These are phyloP conservation scores for Conistra vaccinii DNA, from an alignment of 2,888 invertebrate genomes.

Conservation along the genomic window DNA sequence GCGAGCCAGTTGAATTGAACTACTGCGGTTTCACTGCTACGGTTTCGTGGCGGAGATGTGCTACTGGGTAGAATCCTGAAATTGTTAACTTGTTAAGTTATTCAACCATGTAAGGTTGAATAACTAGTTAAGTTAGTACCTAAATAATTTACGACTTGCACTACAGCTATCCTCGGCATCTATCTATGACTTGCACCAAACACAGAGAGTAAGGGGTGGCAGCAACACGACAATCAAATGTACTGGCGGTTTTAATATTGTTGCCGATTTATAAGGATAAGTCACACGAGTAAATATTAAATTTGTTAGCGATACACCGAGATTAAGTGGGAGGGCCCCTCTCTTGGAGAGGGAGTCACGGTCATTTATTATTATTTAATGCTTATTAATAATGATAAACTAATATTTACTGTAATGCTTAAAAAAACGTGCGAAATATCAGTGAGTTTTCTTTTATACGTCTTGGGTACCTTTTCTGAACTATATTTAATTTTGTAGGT, in stretches of 20 bases:
- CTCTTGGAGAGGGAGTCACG: constrained; percentile 58
- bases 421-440: neutral
- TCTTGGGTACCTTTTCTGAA: neutral
- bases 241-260: constrained; percentile 90
- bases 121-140: too few species aligned
- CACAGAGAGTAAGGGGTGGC: constrained; percentile 78
- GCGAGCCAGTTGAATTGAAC: too few species aligned
- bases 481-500: neutral
- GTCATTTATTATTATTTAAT: constrained; percentile 51
- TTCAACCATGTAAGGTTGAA: too few species aligned
- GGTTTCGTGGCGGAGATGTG: too few species aligned
- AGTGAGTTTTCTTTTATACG: neutral
- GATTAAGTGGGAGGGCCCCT: constrained; percentile 87
- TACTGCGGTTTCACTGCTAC: too few species aligned
- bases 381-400: constrained; percentile 40
- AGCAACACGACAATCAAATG: constrained; percentile 85
- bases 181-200: constrained; percentile 68
- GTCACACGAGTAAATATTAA: constrained; percentile 90
- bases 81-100: too few species aligned
- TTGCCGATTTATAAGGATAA: constrained; percentile 90
- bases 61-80: too few species aligned
- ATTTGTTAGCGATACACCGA: constrained; percentile 89
- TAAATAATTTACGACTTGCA: too few species aligned
- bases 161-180: neutral
- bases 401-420: constrained; percentile 16